Evolutionary conservation across 2,797 vertebrate species (phyloP).

Genomic region (Myotis myotis): DNA sequence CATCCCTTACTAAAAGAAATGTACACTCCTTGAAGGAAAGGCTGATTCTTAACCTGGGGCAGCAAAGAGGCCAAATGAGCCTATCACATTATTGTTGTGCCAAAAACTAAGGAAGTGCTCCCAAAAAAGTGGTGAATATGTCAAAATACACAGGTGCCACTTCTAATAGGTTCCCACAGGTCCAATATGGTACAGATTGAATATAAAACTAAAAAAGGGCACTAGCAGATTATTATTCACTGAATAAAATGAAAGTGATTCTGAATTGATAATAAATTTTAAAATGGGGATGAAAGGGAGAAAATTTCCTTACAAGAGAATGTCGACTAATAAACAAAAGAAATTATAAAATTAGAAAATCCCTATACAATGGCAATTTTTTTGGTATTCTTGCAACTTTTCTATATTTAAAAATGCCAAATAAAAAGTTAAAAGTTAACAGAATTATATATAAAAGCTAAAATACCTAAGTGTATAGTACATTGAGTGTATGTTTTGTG

Average conservation of each 20-base stretch:
- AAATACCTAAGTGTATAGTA: constrained; percentile 4
- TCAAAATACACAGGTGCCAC: background rate
- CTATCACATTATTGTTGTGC: background rate
- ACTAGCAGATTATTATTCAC: background rate
- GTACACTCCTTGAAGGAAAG: background rate
- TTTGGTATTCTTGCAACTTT: background rate
- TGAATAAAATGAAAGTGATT: background rate
- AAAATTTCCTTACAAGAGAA: background rate
- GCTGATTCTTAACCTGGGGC: background rate
- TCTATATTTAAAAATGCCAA: background rate
- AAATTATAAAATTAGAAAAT: background rate
- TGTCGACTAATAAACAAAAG: background rate
- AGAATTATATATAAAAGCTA: background rate
- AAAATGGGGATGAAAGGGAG: background rate
- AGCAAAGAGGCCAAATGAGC: background rate
- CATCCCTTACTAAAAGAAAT: background rate
- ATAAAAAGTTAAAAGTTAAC: background rate
- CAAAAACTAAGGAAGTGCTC: background rate
- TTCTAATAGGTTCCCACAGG: background rate
- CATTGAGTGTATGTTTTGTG: background rate
- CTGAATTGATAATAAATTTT: background rate
- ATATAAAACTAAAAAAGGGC: background rate
- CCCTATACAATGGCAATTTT: background rate
- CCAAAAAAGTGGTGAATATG: background rate
- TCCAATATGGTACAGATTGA: background rate